Evolutionary conservation across 2,113 vertebrate species (phyloP), one percentile per base, ranked within the genome.

Genomic region (Motacilla alba): DNA sequence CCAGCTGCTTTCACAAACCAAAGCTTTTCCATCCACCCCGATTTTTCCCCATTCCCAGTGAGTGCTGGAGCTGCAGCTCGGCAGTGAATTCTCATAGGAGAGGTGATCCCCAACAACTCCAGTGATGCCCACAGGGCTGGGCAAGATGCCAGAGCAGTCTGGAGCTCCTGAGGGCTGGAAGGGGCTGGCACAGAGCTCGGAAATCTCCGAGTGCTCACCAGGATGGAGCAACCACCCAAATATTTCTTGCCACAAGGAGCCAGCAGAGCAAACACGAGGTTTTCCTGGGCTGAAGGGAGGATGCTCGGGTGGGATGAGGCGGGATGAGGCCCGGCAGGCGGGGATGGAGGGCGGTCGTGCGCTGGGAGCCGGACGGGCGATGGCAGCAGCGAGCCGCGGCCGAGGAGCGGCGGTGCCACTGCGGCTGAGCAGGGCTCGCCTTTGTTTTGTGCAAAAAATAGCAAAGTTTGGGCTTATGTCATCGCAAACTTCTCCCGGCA

Each of bases 311-410:
- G 4, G 20, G 22, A 63, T 4, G 3, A 0, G 66, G 79, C 44
- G 15, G 90, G 87, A 70, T 66, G 13, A 3, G 33, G 44, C 52
- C 37, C 6, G 0, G 6, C 49, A 9, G 15, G 53, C 8, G 7
- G 37, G 1, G 63, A 5, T 5, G 21, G n/a, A 35, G 27, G 0
- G 66, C 0, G 8, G 7, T 33, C 16, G 58, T 73, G 13, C 41
- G 4, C 12, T 3, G 3, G 56, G 37, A 59, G 37, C 30, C 2
- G 70, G 75, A 76, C 96, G 21, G 15, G 83, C 4, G 96, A 79
- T 95, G 95, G 96, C 95, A 96, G 96, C 94, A 94, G 44, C 21
- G 95, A 91, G 95, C 95, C 19, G 12, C 37, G 2, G 64, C 47
- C 26, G 20, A 16, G 78, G 41, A 69, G 62, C 11, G 7, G 1